Evolutionary conservation across 2,888 invertebrate species (phyloP).

Genomic region (Panopea generosa): DNA sequence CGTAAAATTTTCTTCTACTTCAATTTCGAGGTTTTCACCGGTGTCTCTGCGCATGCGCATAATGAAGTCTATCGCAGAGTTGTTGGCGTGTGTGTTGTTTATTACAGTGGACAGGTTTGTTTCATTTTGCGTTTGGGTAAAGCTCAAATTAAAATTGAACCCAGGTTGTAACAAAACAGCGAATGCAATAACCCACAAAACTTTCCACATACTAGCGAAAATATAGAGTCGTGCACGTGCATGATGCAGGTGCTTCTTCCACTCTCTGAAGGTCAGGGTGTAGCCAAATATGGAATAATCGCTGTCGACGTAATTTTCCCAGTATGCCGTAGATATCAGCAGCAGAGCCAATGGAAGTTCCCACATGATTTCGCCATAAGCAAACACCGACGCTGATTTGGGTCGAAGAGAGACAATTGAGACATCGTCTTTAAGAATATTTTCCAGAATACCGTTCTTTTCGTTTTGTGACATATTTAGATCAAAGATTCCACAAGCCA

Average conservation of each 20-base stretch:
- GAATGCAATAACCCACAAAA: slow-evolving; percentile 68
- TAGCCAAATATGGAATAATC: slow-evolving; percentile 63
- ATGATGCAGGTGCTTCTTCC: slow-evolving; percentile 72
- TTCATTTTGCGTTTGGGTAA: slow-evolving; percentile 19
- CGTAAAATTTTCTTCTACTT: background rate
- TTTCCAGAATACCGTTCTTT: slow-evolving; percentile 46
- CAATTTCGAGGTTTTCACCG: background rate
- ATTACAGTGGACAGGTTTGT: background rate
- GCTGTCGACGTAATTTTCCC: slow-evolving; percentile 73
- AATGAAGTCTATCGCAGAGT: background rate
- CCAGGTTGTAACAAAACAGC: slow-evolving; percentile 68
- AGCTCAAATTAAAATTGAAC: slow-evolving; percentile 68
- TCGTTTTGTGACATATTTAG: slow-evolving; percentile 58
- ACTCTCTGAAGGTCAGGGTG: slow-evolving; percentile 61
- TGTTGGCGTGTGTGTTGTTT: background rate
- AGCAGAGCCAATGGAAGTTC: slow-evolving; percentile 71
- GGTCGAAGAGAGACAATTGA: slow-evolving; percentile 30
- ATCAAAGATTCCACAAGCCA: slow-evolving; percentile 61
- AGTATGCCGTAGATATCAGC: slow-evolving; percentile 67
- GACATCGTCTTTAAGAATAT: slow-evolving; percentile 33
- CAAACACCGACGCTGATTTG: slow-evolving; percentile 4
- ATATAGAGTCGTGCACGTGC: slow-evolving; percentile 72
- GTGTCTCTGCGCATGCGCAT: background rate
- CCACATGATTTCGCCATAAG: slow-evolving; percentile 44
- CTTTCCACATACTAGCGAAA: slow-evolving; percentile 74